Evolutionary conservation across 2,888 invertebrate species (phyloP).

Genomic region (Acleris holmiana): DNA sequence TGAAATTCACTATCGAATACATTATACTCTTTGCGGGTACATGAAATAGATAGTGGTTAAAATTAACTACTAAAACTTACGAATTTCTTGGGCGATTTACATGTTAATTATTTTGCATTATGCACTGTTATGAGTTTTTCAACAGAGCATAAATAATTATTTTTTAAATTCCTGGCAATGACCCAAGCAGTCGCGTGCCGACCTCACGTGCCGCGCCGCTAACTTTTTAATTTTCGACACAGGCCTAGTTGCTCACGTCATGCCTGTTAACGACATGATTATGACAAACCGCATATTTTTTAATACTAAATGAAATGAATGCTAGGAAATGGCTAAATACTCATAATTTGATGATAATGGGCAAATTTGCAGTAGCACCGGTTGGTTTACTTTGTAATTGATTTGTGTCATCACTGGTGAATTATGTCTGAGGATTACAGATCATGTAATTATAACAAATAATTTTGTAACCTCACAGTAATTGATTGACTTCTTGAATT

Average conservation of each 20-base stretch:
- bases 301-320: constrained; percentile 26
- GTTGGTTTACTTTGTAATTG: background rate
- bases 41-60: too few relatives aligned
- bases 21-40: too few relatives aligned
- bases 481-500: too few relatives aligned
- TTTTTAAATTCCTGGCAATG: constrained; percentile 56
- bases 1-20: too few relatives aligned
- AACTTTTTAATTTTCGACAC: constrained; percentile 57
- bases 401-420: background rate
- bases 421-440: background rate
- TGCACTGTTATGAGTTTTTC: constrained; percentile 44
- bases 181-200: constrained; percentile 48
- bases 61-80: background rate
- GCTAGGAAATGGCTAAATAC: constrained; percentile 19
- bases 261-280: constrained; percentile 41
- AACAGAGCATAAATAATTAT: constrained; percentile 55
- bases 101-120: constrained; percentile 10
- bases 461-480: too few relatives aligned
- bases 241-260: constrained; percentile 45
- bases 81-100: background rate
- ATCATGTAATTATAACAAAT: background rate
- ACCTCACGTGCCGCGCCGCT: constrained; percentile 43
- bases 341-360: constrained; percentile 14
- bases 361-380: background rate
- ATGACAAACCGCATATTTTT: constrained; percentile 23